Percentiles rank a stretch among this genome's conserved stretches.
Conservation (phyloP, 2,113 vertebrate genomes). For the Terrapene triunguis region DNA sequence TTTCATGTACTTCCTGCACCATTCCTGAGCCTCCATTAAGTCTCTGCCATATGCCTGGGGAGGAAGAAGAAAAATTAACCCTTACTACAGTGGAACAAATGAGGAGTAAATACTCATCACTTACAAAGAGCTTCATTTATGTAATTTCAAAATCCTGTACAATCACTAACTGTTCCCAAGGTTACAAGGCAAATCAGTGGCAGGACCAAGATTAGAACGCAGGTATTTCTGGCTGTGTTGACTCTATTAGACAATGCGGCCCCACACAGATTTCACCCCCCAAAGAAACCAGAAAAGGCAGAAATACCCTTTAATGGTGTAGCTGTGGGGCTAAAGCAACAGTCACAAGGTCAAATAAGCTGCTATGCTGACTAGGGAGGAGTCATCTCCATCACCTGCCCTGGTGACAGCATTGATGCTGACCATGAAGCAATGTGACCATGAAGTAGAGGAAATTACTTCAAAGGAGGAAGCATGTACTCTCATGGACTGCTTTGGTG, state of each 20-base stretch:
- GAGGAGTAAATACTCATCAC: neutral
- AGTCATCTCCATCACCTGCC: neutral
- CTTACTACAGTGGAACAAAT: neutral
- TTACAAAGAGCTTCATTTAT: neutral
- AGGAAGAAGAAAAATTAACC: neutral
- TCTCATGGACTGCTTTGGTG: neutral
- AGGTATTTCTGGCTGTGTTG: neutral
- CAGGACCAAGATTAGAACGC: neutral
- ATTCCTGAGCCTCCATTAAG: constrained; percentile 98
- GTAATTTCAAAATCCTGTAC: neutral
- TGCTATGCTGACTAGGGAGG: neutral
- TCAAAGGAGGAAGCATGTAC: neutral
- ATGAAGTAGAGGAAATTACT: neutral
- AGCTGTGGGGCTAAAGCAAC: neutral
- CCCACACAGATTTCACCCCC: neutral
- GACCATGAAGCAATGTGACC: neutral
- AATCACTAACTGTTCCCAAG: neutral
- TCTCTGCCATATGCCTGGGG: constrained; percentile 96
- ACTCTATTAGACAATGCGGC: neutral
- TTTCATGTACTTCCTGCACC: constrained; percentile 99
- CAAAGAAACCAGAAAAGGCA: neutral
- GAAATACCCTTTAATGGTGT: neutral
- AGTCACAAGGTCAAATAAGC: neutral
- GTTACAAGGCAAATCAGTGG: neutral
- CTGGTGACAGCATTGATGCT: neutral